A percentile compares a stretch with the other conserved stretches of the same genome.
These are phyloP conservation scores for Notothenia coriiceps DNA, from an alignment of 2,113 vertebrate genomes.

Conservation along the genomic window DNA sequence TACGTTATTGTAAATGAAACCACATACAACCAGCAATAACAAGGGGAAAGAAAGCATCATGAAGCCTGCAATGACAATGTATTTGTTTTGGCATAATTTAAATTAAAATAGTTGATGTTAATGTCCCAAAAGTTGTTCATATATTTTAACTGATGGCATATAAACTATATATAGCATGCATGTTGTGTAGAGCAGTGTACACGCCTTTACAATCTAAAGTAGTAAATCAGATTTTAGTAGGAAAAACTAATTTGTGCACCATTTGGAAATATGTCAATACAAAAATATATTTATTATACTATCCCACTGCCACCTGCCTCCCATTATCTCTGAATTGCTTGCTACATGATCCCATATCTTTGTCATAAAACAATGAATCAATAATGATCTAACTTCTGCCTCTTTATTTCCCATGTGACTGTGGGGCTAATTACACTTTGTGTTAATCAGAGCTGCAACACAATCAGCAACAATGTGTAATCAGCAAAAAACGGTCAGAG, in stretches of 20 bases:
- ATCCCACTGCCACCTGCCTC: slow-evolving; percentile 20
- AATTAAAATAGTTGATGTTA: not conserved
- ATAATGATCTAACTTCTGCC: slow-evolving; percentile 61
- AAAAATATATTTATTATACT: not conserved
- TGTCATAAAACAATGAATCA: slow-evolving; percentile 31
- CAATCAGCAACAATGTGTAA: slow-evolving; percentile 46
- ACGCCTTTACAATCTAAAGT: not conserved
- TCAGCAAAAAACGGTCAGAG: slow-evolving; percentile 24
- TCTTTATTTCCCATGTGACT: slow-evolving; percentile 76
- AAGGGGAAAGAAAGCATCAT: not conserved
- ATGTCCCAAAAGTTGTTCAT: not conserved
- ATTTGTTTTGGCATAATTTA: not conserved
- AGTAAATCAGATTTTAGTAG: not conserved
- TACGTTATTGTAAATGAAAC: not conserved
- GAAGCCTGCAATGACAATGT: not conserved
- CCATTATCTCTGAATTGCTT: slow-evolving; percentile 33
- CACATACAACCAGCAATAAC: not conserved
- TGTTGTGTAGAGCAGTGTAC: not conserved
- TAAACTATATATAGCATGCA: not conserved
- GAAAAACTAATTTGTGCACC: not conserved
- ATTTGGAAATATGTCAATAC: not conserved
- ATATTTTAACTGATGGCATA: not conserved
- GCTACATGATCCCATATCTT: slow-evolving; percentile 31
- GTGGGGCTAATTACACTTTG: slow-evolving; percentile 61
- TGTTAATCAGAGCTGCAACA: slow-evolving; percentile 66